Percentiles rank a stretch among this genome's conserved stretches.
Evolutionary conservation across 2,888 invertebrate species (phyloP).

Genomic region (Ophion obscuratus): DNA sequence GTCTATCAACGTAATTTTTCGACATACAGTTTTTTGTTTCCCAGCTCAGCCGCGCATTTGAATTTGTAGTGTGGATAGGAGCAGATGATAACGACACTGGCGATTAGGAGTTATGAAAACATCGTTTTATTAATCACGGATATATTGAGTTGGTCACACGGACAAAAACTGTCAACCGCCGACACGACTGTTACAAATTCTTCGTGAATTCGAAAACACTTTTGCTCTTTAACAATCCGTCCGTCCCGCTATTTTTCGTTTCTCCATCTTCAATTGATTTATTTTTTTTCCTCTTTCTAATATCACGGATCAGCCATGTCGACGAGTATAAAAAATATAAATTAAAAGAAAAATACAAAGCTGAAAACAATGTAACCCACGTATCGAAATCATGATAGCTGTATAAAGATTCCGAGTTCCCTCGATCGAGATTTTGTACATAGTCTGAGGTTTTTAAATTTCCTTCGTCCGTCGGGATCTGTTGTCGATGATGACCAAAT

Average conservation of each 20-base stretch:
- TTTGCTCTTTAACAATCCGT: conserved; percentile 40
- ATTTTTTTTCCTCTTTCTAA: conserved; percentile 12
- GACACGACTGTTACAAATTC: conserved; percentile 68
- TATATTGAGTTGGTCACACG: conserved; percentile 67
- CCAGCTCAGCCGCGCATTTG: background rate
- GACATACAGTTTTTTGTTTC: background rate
- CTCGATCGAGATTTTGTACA: conserved; percentile 49
- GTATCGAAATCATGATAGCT: conserved; percentile 39
- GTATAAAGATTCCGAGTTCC: conserved; percentile 37
- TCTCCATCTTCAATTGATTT: conserved; percentile 77
- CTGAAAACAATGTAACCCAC: conserved; percentile 42
- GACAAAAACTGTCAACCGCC: conserved; percentile 70
- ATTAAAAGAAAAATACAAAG: conserved; percentile 53
- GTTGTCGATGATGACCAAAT: conserved; percentile 29
- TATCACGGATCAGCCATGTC: conserved; percentile 40
- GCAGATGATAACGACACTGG: conserved; percentile 50
- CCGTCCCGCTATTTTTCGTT: conserved; percentile 69
- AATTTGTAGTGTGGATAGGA: background rate
- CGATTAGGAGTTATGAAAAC: conserved; percentile 74
- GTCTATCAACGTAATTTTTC: background rate
- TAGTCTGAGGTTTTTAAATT: conserved; percentile 33
- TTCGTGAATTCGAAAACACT: conserved; percentile 37
- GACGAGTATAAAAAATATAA: conserved; percentile 57
- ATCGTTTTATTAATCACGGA: conserved; percentile 74
- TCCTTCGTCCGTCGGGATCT: conserved; percentile 17